Conservation (phyloP, 1,140 invertebrate species). For the Matsumurasca onukii region DNA sequence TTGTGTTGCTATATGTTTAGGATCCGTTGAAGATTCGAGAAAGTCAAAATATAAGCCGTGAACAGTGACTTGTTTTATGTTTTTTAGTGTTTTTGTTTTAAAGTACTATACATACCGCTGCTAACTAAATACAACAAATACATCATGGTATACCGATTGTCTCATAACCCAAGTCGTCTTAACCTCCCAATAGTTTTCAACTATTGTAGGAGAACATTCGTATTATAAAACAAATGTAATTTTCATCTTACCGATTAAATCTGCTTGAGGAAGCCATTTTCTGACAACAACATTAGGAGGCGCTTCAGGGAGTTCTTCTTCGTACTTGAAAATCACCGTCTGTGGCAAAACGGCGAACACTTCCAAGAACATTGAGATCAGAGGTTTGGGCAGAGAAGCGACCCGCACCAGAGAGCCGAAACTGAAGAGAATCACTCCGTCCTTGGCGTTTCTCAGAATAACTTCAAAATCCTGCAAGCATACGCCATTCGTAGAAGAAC, state of each 20-base stretch:
- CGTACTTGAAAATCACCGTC: conserved; percentile 61
- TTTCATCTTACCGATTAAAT: conserved; percentile 46
- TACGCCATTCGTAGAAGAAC: neutral
- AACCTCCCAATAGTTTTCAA: too few species aligned
- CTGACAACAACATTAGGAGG: conserved; percentile 52
- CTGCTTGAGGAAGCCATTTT: conserved; percentile 50
- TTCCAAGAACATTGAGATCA: conserved; percentile 48
- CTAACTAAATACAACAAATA: too few species aligned
- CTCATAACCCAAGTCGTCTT: too few species aligned
- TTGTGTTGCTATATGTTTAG: too few species aligned
- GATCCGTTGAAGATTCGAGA: too few species aligned
- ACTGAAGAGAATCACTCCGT: conserved; percentile 55
- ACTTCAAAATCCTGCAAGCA: conserved; percentile 44
- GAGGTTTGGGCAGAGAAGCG: conserved; percentile 47
- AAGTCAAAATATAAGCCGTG: too few species aligned
- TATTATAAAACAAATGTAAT: too few species aligned
- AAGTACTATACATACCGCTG: too few species aligned
- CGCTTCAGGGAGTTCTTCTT: conserved; percentile 50
- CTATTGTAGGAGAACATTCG: too few species aligned
- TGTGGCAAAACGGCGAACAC: conserved; percentile 54
- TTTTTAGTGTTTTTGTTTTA: too few species aligned
- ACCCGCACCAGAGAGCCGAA: conserved; percentile 54
- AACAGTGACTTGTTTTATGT: too few species aligned
- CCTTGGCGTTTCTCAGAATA: conserved; percentile 50
- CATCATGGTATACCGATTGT: too few species aligned